Evolutionary conservation across 1,140 invertebrate genomes (phyloP).

Genomic region (Drosophila sulfurigaster): DNA sequence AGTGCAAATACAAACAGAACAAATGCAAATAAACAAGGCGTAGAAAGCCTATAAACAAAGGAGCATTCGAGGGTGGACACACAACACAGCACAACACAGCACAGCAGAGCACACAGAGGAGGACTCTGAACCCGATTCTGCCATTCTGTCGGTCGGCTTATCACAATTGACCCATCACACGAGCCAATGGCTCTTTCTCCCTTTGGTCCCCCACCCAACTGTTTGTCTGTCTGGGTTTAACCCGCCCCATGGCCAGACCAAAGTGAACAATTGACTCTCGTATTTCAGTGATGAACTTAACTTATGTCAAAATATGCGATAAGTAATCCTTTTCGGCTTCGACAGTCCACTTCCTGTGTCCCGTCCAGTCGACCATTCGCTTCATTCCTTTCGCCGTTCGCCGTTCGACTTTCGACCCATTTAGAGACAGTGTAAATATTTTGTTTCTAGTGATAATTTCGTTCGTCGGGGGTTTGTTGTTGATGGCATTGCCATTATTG

Average conservation of each 20-base stretch:
- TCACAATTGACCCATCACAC: conserved; percentile 53
- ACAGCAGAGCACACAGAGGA: too few species aligned
- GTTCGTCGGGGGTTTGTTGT: conserved; percentile 37
- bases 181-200: conserved; percentile 23
- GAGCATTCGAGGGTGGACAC: conserved; percentile 54
- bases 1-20: conserved; percentile 78
- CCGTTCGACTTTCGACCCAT: conserved; percentile 15
- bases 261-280: conserved; percentile 76
- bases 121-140: conserved; percentile 11
- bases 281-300: conserved; percentile 84
- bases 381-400: neutral
- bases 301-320: conserved; percentile 85
- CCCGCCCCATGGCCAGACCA: conserved; percentile 21
- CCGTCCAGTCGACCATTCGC: conserved; percentile 45
- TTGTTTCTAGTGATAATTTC: conserved; percentile 71
- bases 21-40: conserved; percentile 78
- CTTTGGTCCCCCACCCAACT: neutral
- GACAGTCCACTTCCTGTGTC: conserved; percentile 59
- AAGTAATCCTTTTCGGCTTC: conserved; percentile 80
- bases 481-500: conserved; percentile 52
- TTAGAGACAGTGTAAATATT: conserved; percentile 73
- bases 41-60: conserved; percentile 76
- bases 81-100: too few species aligned
- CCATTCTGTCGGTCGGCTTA: conserved; percentile 43
- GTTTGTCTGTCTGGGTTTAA: conserved; percentile 53